Conservation (phyloP, 2,888 invertebrate genomes). For the Apoda limacodes region DNA sequence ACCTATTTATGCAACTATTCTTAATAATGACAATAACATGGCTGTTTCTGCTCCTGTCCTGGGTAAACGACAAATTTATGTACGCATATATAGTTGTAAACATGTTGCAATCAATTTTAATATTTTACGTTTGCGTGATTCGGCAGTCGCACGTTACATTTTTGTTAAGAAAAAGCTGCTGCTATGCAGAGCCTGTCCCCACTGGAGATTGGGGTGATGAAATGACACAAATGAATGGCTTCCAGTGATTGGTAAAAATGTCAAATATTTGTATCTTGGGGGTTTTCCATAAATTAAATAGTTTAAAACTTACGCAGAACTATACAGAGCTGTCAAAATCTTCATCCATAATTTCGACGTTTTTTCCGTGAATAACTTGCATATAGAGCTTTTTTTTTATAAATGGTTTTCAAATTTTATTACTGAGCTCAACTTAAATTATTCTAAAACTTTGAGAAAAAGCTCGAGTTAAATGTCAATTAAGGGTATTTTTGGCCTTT, state of each 20-base stretch:
- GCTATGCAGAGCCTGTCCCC: slow-evolving; percentile 79
- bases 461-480: too few species aligned
- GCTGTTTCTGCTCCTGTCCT: slow-evolving; percentile 82
- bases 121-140: slow-evolving; percentile 82
- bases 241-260: slow-evolving; percentile 48
- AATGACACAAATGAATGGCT: slow-evolving; percentile 88
- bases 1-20: slow-evolving; percentile 81
- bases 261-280: too few species aligned
- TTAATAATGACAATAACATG: slow-evolving; percentile 81
- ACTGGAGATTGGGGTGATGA: slow-evolving; percentile 90
- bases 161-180: slow-evolving; percentile 82
- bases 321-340: too few species aligned
- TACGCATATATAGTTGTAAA: slow-evolving; percentile 83
- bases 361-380: too few species aligned
- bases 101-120: slow-evolving; percentile 78
- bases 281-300: too few species aligned
- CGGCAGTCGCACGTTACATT: slow-evolving; percentile 85
- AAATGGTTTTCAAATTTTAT: slow-evolving; percentile 6
- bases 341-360: too few species aligned
- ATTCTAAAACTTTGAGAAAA: not conserved
- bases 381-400: too few species aligned
- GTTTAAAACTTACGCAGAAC: too few species aligned
- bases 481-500: too few species aligned
- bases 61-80: slow-evolving; percentile 78
- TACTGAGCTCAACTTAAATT: not conserved